Conservation (phyloP, 2,797 vertebrate species). For the Lophotriccus pileatus region DNA sequence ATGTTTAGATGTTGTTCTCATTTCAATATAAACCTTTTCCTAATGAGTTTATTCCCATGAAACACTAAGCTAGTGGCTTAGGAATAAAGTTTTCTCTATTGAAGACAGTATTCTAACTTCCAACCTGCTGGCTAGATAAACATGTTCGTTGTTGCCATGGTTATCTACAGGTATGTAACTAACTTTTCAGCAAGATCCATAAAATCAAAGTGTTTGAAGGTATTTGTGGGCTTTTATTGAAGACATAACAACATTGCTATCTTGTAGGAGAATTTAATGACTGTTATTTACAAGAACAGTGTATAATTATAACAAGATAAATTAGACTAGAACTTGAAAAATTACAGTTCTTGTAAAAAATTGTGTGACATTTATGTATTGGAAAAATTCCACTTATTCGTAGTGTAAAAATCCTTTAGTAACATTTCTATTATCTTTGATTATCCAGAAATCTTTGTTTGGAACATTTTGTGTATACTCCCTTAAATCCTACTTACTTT, state of each 20-base stretch:
- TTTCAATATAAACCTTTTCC: conserved; percentile 19
- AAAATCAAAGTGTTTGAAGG: conserved; percentile 3
- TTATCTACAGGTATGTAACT: background rate
- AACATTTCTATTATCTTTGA: background rate
- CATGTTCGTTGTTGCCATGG: background rate
- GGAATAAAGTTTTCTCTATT: background rate
- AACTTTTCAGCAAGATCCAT: conserved; percentile 1
- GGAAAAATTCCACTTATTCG: background rate
- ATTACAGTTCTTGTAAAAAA: background rate
- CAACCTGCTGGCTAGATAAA: conserved; percentile 18
- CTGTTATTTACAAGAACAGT: conserved; percentile 28
- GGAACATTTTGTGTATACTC: background rate
- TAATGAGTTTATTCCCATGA: background rate
- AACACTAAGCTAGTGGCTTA: background rate
- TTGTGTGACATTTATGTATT: background rate
- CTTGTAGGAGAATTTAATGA: conserved; percentile 1
- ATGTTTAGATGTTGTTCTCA: background rate
- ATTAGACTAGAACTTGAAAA: conserved; percentile 21
- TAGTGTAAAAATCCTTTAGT: background rate
- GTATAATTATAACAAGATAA: conserved; percentile 29
- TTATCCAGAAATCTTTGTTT: background rate
- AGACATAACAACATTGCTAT: background rate
- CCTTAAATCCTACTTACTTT: background rate
- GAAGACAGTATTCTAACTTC: conserved; percentile 36
- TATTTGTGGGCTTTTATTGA: background rate